phyloP scores from a whole-genome alignment of 2,888 invertebrate species.

The Phytoseiulus persimilis region DNA sequence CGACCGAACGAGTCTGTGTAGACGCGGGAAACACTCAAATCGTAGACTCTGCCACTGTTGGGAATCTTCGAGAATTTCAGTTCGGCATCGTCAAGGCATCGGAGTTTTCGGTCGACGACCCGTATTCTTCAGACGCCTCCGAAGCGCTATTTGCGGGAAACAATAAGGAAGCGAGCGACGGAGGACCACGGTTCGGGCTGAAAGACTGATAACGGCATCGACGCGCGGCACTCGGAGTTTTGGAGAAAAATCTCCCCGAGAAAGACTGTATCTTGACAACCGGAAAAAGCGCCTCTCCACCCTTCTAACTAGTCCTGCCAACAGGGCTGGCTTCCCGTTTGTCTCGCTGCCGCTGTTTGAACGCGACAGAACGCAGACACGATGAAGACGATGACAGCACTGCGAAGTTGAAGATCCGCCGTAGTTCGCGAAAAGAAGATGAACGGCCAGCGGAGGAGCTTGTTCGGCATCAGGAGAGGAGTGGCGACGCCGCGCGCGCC shows the following conservation, averaged over 20 bases:
- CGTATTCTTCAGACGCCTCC: neutral
- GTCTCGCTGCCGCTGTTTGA: neutral
- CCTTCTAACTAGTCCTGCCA: neutral
- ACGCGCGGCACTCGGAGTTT: neutral
- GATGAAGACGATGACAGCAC: neutral
- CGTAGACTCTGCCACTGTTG: neutral
- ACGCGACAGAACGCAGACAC: neutral
- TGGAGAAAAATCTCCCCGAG: neutral
- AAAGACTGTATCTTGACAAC: neutral
- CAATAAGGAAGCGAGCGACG: neutral
- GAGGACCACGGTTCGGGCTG: neutral
- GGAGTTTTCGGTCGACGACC: neutral
- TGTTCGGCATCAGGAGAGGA: neutral
- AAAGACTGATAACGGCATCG: neutral
- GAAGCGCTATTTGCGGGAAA: neutral
- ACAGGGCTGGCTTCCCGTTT: neutral
- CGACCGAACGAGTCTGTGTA: neutral
- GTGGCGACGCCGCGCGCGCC: neutral
- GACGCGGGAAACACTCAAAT: neutral
- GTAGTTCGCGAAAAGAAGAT: neutral
- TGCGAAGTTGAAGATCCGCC: neutral
- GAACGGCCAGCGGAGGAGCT: neutral
- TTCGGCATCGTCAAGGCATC: neutral
- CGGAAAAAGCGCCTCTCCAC: neutral
- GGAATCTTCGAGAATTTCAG: neutral